phyloP scores from a whole-genome alignment of 2,113 vertebrate genomes.

The Paramormyrops kingsleyae region DNA sequence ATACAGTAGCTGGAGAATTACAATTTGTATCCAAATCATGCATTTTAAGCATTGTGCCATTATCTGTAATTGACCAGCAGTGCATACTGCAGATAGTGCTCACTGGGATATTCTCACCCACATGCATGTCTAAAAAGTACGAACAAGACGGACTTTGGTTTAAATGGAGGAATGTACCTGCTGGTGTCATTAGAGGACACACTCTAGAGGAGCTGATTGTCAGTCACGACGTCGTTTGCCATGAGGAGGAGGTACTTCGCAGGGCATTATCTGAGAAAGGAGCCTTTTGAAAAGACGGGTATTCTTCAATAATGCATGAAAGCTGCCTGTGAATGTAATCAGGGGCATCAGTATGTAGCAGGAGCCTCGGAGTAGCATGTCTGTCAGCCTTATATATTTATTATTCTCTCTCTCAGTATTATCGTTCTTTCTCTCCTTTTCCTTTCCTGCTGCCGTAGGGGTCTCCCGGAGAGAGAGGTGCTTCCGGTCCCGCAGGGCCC shows the following conservation, averaged over 20 bases:
- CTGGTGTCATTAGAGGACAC: neutral
- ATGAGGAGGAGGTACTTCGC: neutral
- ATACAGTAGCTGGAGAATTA: neutral
- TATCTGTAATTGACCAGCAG: neutral
- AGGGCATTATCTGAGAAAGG: neutral
- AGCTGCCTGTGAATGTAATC: slow-evolving; percentile 1
- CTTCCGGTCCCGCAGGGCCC: slow-evolving; percentile 83
- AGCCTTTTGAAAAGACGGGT: neutral
- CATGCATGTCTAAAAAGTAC: neutral
- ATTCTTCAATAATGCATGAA: slow-evolving; percentile 13
- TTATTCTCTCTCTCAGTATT: neutral
- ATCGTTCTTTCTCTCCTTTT: neutral
- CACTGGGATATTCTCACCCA: neutral
- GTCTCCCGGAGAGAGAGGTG: slow-evolving; percentile 86
- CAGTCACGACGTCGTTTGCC: neutral
- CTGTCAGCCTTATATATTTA: neutral
- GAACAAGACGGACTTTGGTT: neutral
- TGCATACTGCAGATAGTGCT: neutral
- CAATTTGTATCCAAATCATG: neutral
- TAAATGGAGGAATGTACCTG: neutral
- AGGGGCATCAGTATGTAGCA: slow-evolving; percentile 1
- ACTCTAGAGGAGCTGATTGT: neutral
- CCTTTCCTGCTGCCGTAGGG: slow-evolving; percentile 58
- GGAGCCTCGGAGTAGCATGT: neutral
- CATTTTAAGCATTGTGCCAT: neutral